Conservation (phyloP, 2,113 vertebrate genomes). For the Recurvirostra avosetta region DNA sequence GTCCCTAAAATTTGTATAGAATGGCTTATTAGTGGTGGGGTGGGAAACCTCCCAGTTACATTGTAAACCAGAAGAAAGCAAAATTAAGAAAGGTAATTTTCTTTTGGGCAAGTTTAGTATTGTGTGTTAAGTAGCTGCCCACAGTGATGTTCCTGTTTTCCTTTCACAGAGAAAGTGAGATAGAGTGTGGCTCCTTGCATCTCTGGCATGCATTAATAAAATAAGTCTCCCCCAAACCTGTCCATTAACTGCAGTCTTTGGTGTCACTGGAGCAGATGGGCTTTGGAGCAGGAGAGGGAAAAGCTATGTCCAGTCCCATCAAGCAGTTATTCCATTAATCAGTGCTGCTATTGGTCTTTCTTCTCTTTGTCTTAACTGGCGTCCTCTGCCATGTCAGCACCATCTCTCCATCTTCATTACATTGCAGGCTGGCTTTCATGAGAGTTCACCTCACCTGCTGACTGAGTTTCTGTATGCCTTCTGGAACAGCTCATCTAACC, state of each 20-base stretch:
- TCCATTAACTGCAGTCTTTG: not conserved
- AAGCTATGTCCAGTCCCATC: not conserved
- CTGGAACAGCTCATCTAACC: not conserved
- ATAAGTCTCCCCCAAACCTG: not conserved
- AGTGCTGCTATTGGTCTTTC: not conserved
- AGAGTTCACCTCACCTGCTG: not conserved
- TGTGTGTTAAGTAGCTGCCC: not conserved
- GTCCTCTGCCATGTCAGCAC: not conserved
- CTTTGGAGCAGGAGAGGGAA: not conserved
- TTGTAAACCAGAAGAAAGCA: not conserved
- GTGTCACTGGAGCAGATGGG: not conserved
- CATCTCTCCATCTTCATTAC: not conserved
- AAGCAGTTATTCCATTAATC: not conserved
- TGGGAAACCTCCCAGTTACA: not conserved
- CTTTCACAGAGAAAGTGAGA: not conserved
- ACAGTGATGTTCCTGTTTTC: not conserved
- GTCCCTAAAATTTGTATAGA: not conserved
- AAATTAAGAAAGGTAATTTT: not conserved
- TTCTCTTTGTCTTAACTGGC: not conserved
- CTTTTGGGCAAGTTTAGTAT: not conserved
- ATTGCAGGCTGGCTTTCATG: not conserved
- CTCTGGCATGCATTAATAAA: not conserved
- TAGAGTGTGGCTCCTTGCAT: not conserved
- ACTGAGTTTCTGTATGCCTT: not conserved
- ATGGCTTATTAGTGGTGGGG: not conserved